phyloP scores from a whole-genome alignment of 2,888 invertebrate species.

The Pyralis farinalis region DNA sequence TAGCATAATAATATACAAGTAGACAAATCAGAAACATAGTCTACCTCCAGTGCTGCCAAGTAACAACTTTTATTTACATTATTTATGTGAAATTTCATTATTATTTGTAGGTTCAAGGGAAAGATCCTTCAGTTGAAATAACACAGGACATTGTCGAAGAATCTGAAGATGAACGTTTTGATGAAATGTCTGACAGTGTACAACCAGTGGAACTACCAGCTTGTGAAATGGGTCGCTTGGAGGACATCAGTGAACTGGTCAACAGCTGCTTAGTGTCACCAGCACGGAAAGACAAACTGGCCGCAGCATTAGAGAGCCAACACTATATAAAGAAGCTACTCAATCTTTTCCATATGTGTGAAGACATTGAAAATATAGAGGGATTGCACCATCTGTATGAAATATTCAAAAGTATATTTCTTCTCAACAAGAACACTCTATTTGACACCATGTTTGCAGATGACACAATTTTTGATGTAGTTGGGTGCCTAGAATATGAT shows the following conservation, averaged over 20 bases:
- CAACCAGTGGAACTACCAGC: conserved; percentile 97
- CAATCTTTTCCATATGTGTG: conserved; percentile 97
- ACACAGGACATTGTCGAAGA: conserved; percentile 98
- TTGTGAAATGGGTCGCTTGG: conserved; percentile 95
- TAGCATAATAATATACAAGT: too few relatives aligned
- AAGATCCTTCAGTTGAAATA: conserved; percentile 98
- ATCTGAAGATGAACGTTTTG: conserved; percentile 97
- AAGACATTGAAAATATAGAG: conserved; percentile 96
- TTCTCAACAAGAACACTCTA: conserved; percentile 97
- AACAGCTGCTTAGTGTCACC: conserved; percentile 94
- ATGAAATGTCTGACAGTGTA: conserved; percentile 97
- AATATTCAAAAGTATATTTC: conserved; percentile 99
- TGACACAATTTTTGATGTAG: conserved; percentile 97
- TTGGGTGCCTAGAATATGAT: conserved; percentile 99
- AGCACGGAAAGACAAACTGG: conserved; percentile 95
- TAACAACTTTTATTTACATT: too few relatives aligned
- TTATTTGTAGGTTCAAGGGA: conserved; percentile 93
- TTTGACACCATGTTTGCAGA: conserved; percentile 99
- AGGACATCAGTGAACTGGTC: conserved; percentile 96
- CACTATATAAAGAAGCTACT: conserved; percentile 97
- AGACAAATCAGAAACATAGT: too few relatives aligned
- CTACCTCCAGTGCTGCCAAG: too few relatives aligned
- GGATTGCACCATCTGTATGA: conserved; percentile 97
- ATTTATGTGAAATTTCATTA: conserved; percentile 5
- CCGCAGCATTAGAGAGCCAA: conserved; percentile 95